Conservation (phyloP, 2,113 vertebrate species). For the Acrocephalus kingi region DNA sequence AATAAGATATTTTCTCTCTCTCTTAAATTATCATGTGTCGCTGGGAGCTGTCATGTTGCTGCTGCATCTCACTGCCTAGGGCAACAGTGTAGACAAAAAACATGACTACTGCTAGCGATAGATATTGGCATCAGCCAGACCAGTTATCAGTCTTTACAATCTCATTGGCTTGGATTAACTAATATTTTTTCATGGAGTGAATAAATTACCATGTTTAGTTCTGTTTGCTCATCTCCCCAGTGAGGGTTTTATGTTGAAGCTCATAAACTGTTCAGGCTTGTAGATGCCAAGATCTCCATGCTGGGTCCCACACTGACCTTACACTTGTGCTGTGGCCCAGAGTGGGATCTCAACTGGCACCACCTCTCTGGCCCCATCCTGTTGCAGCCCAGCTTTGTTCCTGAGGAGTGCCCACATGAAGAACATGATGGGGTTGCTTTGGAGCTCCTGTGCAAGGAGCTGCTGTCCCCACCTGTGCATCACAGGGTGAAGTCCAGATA, state of each 20-base stretch:
- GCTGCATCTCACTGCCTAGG: constrained; percentile 46
- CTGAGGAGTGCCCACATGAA: background rate
- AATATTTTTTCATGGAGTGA: constrained; percentile 42
- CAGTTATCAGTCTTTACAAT: constrained; percentile 32
- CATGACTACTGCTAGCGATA: constrained; percentile 6
- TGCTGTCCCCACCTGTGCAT: background rate
- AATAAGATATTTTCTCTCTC: constrained; percentile 15
- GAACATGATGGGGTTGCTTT: background rate
- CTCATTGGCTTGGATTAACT: constrained; percentile 44
- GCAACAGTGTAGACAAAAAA: constrained; percentile 44
- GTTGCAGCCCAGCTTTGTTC: background rate
- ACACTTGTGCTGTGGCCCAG: background rate
- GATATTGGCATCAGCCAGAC: constrained; percentile 41
- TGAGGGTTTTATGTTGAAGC: background rate
- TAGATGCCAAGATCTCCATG: background rate
- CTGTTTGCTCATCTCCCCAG: background rate
- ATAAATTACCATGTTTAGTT: constrained; percentile 55
- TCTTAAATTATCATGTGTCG: constrained; percentile 22
- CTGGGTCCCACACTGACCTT: background rate
- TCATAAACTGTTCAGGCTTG: background rate
- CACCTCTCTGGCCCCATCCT: background rate
- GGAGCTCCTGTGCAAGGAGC: background rate
- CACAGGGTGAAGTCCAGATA: background rate
- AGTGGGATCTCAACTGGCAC: background rate
- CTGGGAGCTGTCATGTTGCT: constrained; percentile 54